phyloP scores from a whole-genome alignment of 1,140 invertebrate genomes.

The Eueides isabella region DNA sequence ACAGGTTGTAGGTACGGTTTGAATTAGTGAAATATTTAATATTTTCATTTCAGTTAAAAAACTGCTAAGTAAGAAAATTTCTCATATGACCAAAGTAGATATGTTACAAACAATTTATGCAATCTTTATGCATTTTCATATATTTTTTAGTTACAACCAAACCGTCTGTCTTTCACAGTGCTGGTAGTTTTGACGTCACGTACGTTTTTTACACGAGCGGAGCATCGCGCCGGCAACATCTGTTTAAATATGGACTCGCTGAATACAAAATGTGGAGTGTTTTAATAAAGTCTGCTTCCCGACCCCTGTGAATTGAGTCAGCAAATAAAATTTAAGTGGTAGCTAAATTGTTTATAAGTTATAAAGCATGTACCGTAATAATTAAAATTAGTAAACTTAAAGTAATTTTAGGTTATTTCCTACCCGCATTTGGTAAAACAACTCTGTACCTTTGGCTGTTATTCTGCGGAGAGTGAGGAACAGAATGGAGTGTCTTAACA shows the following conservation, averaged over 20 bases:
- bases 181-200: conserved; percentile 25
- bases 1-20: no score
- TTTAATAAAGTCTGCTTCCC: conserved; percentile 28
- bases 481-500: no score
- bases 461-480: no score
- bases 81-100: no score
- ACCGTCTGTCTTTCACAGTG: conserved; percentile 2
- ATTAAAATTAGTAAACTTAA: neutral
- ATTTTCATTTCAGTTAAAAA: no score
- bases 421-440: no score
- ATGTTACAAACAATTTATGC: no score
- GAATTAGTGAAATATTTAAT: no score
- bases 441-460: no score
- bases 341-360: conserved; percentile 9
- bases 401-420: no score
- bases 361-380: neutral
- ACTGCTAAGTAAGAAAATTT: no score
- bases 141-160: neutral
- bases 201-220: conserved; percentile 37
- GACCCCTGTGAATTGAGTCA: conserved; percentile 22
- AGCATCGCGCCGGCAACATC: conserved; percentile 21
- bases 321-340: conserved; percentile 24
- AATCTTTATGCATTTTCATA: neutral
- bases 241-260: conserved; percentile 34
- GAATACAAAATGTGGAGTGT: conserved; percentile 33